These are phyloP conservation scores for Valencia hispanica DNA, from an alignment of 2,797 vertebrate genomes.

Conservation along the genomic window DNA sequence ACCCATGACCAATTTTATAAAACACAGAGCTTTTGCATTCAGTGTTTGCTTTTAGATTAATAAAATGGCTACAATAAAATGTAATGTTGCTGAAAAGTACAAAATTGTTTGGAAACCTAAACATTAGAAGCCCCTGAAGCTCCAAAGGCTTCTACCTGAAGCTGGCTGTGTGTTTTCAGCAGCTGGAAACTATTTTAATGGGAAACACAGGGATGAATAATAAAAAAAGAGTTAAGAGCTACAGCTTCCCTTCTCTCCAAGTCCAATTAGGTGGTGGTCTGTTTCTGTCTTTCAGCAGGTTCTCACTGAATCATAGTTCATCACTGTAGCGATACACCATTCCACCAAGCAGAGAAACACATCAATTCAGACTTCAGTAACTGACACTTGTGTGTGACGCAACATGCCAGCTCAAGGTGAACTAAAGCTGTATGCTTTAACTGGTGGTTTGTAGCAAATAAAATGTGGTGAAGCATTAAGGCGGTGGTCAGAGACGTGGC, in stretches of 20 bases:
- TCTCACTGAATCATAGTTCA: constrained; percentile 53
- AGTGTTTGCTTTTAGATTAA: constrained; percentile 20
- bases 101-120: constrained; percentile 48
- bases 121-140: constrained; percentile 36
- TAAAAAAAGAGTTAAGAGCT: constrained; percentile 56
- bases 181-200: constrained; percentile 81
- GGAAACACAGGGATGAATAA: constrained; percentile 72
- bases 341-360: constrained; percentile 21
- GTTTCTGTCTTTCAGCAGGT: constrained; percentile 64
- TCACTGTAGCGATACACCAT: constrained; percentile 39
- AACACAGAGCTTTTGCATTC: constrained; percentile 7
- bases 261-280: constrained; percentile 68
- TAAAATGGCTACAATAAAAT: constrained; percentile 15
- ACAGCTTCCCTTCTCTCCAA: constrained; percentile 58
- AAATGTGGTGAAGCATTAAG: background rate
- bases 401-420: constrained; percentile 54
- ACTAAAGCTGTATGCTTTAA: constrained; percentile 52
- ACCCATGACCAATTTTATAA: constrained; percentile 20
- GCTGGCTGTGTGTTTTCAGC: constrained; percentile 63
- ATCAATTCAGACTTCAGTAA: constrained; percentile 6
- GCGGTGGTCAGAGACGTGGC: background rate
- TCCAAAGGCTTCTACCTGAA: constrained; percentile 72
- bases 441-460: constrained; percentile 67
- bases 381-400: constrained; percentile 36
- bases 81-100: constrained; percentile 3